Conservation (phyloP, 2,888 invertebrate genomes). For the Himalopsyche kuldschensis region DNA sequence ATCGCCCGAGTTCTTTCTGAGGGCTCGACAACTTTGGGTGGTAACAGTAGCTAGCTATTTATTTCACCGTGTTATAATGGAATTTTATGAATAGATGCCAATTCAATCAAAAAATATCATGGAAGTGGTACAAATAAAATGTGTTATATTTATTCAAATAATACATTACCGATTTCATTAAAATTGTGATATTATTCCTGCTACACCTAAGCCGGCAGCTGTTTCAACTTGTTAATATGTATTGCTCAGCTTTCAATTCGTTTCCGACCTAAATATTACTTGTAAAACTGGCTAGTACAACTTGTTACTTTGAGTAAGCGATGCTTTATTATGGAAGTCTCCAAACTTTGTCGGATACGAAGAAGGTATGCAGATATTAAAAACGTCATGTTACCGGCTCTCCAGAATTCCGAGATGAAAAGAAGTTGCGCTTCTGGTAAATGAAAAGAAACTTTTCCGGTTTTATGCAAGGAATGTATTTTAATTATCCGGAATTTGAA, state of each 20-base stretch:
- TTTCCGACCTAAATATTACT: neutral
- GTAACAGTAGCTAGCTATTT: too few species aligned
- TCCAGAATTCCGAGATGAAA: neutral
- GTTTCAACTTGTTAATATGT: neutral
- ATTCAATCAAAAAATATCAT: too few species aligned
- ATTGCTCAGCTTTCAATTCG: neutral
- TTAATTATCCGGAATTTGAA: neutral
- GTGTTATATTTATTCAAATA: too few species aligned
- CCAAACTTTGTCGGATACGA: neutral
- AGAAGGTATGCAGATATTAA: conserved; percentile 37
- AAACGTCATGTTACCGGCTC: conserved; percentile 32
- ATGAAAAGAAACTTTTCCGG: conserved; percentile 19
- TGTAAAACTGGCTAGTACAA: neutral
- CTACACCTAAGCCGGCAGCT: neutral
- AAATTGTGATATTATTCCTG: too few species aligned
- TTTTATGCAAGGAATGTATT: neutral
- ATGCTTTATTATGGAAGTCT: neutral
- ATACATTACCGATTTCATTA: too few species aligned
- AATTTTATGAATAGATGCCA: too few species aligned
- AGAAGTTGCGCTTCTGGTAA: conserved; percentile 10
- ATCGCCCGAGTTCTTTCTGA: too few species aligned
- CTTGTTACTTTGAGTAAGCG: neutral
- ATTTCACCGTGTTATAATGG: too few species aligned
- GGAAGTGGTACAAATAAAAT: too few species aligned
- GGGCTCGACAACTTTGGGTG: too few species aligned